Percentiles rank a stretch among this genome's conserved stretches.
These are phyloP conservation scores for Drosophila melanosoma DNA, from an alignment of 2,888 invertebrate genomes.

Conservation along the genomic window DNA sequence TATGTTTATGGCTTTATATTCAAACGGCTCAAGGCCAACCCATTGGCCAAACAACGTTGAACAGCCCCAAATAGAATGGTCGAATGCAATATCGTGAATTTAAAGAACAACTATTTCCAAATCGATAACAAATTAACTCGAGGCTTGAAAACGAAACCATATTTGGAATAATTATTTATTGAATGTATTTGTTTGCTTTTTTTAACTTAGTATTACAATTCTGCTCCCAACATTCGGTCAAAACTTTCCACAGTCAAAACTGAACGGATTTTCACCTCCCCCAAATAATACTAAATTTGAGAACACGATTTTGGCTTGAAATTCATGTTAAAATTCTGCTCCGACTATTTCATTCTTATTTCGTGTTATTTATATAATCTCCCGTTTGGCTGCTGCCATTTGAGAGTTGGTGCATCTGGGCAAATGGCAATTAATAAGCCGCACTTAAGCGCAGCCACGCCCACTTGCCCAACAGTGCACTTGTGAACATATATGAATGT, in stretches of 20 bases:
- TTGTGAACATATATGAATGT: constrained; percentile 47
- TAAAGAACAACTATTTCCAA: constrained; percentile 7
- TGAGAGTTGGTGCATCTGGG: constrained; percentile 45
- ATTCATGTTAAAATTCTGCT: background rate
- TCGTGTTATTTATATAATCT: background rate
- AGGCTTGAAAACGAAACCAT: background rate
- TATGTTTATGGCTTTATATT: constrained; percentile 67
- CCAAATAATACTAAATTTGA: background rate
- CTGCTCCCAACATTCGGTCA: background rate
- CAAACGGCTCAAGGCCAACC: constrained; percentile 26
- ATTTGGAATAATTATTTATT: background rate
- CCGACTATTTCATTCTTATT: background rate
- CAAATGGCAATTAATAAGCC: constrained; percentile 74
- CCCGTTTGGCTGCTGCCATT: constrained; percentile 9
- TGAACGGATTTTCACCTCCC: background rate
- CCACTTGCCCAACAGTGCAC: constrained; percentile 20
- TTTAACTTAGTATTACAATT: background rate
- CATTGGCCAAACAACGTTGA: background rate
- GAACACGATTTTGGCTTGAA: background rate
- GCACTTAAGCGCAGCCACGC: constrained; percentile 40
- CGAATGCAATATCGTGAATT: background rate
- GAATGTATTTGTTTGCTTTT: background rate
- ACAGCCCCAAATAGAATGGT: constrained; percentile 16
- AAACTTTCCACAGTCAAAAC: too few relatives aligned
- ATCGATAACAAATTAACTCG: background rate